Percentiles rank a stretch among this genome's conserved stretches.
Conservation (phyloP, 2,797 vertebrate species). For the Kryptolebias ocellatus region DNA sequence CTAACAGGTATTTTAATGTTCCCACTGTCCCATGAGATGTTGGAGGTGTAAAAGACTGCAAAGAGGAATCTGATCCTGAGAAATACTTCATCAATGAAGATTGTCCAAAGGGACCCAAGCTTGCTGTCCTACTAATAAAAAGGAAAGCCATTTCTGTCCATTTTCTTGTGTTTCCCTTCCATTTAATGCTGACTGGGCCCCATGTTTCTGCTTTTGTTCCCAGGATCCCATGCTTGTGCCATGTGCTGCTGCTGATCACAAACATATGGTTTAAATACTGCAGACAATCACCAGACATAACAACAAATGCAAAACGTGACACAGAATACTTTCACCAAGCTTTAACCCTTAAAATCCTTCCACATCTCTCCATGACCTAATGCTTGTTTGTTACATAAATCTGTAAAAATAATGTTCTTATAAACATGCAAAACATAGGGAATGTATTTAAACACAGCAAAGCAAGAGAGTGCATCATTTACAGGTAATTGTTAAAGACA, state of each 20-base stretch:
- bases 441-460: not conserved
- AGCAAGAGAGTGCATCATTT: not conserved
- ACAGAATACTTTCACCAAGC: constrained; percentile 21
- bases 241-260: constrained; percentile 79
- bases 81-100: constrained; percentile 61
- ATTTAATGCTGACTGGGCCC: constrained; percentile 58
- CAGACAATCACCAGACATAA: constrained; percentile 64
- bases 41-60: constrained; percentile 20
- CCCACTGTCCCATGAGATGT: constrained; percentile 56
- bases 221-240: constrained; percentile 68
- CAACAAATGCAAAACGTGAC: constrained; percentile 52
- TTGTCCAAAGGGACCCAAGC: constrained; percentile 52
- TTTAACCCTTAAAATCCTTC: constrained; percentile 8
- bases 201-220: constrained; percentile 56
- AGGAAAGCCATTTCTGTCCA: constrained; percentile 57
- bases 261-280: constrained; percentile 73
- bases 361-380: constrained; percentile 11
- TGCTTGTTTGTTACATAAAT: constrained; percentile 3
- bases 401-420: not conserved
- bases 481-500: not conserved
- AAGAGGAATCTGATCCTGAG: constrained; percentile 46
- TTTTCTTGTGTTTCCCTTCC: constrained; percentile 41
- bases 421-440: not conserved
- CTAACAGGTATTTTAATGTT: constrained; percentile 75
- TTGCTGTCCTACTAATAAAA: constrained; percentile 59